Conservation (phyloP, 2,888 invertebrate species). For the Melikaiella ostensackeni region DNA sequence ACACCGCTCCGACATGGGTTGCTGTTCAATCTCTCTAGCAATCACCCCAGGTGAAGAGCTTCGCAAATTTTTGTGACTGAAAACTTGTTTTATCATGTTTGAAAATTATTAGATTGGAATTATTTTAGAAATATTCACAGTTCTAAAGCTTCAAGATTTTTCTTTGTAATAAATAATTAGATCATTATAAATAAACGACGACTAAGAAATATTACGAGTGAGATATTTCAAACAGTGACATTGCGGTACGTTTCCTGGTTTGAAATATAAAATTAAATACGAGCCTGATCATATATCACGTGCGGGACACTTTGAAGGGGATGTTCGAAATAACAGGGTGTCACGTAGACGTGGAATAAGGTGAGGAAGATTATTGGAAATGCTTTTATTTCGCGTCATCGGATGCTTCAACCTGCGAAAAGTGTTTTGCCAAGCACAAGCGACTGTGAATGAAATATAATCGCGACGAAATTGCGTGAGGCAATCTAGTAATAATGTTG, state of each 20-base stretch:
- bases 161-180: too few relatives aligned
- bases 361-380: conserved; percentile 56
- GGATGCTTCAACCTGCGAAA: conserved; percentile 40
- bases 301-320: conserved; percentile 17
- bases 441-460: conserved; percentile 22
- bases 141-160: too few relatives aligned
- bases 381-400: conserved; percentile 55
- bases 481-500: conserved; percentile 17
- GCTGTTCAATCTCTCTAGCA: too few relatives aligned
- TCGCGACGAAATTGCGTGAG: conserved; percentile 1
- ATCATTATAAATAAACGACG: too few relatives aligned
- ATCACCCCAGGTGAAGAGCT: too few relatives aligned
- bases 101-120: too few relatives aligned
- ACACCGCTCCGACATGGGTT: too few relatives aligned
- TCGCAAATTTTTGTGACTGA: too few relatives aligned
- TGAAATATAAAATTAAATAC: conserved; percentile 1
- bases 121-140: too few relatives aligned
- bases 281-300: conserved; percentile 23
- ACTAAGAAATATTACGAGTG: too few relatives aligned
- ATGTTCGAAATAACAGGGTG: conserved; percentile 50
- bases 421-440: conserved; percentile 41
- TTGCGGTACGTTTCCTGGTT: background rate
- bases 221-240: background rate
- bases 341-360: conserved; percentile 47
- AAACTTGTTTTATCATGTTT: too few relatives aligned